Base-by-base conservation (phyloP, 2,888 invertebrate genomes). In the Drosophila sordidula region DNA sequence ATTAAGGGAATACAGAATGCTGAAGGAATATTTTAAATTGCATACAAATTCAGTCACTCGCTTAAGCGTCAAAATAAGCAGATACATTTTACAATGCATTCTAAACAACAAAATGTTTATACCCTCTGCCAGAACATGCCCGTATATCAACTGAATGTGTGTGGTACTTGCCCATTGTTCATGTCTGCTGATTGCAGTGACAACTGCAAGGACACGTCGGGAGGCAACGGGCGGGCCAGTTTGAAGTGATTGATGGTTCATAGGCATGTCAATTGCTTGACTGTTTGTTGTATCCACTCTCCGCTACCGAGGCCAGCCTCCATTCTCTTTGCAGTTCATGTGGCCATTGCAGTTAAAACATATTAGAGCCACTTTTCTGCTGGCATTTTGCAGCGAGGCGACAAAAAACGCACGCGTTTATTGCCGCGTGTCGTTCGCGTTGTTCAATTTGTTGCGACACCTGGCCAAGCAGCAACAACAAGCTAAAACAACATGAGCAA, bases 211-310 rank as follows among this genome's bases (percentile, higher is more conserved):
- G 64, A 64, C 61, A 45, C 42, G 18, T 29, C 58, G 25, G 52
- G 36, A n/a, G 46, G 18, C n/a, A 41, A 45, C 12, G 54, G 57
- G 50, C 9, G 44, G 59, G 49, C 54, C 52, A 57, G 64, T 77
- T 68, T 80, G 68, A 73, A 85, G 87, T 84, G 83, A 84, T 84
- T 84, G 87, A 84, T 84, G 86, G 83, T 85, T 85, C 86, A 84
- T 65, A 70, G 79, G 70, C 85, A 84, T 84, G 83, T 84, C 87
- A 85, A 87, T 85, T 85, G 79, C 74, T 80, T 67, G 77, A 77
- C 69, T 76, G 78, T 76, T 78, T 72, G 75, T 73, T 75, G 56
- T 54, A 65, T 57, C 54, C 62, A 66, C 70, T 59, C 36, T 18
- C 8, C 39, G 34, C 56, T 22, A 12, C 51, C 22, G 46, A 18